Percentiles rank a stretch among this genome's conserved stretches.
Evolutionary conservation across 2,888 invertebrate species (phyloP).

Genomic region (Amiota mariae): DNA sequence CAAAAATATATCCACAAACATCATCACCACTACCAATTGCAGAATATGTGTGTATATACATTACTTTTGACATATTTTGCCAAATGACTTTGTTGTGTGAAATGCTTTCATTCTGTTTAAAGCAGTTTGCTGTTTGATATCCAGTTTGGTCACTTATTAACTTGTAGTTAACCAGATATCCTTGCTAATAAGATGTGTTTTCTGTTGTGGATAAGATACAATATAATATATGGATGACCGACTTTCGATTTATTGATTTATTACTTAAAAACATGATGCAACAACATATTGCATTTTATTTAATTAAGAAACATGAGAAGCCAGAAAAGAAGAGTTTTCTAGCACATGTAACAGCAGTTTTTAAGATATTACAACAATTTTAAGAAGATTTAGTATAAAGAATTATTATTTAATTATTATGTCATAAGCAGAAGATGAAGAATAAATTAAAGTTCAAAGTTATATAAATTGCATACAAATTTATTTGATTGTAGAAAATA

Average conservation of each 20-base stretch:
- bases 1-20: too few relatives aligned
- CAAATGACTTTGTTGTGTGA: constrained; percentile 9
- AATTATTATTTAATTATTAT: too few relatives aligned
- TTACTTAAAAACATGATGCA: constrained; percentile 4
- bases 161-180: constrained; percentile 48
- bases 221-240: constrained; percentile 31
- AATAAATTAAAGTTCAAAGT: too few relatives aligned
- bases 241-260: constrained; percentile 32
- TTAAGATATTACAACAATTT: neutral
- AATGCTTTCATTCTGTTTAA: constrained; percentile 53
- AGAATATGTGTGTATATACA: constrained; percentile 9
- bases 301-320: neutral
- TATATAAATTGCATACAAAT: too few relatives aligned
- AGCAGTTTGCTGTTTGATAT: constrained; percentile 7
- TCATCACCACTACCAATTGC: neutral
- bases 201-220: constrained; percentile 3
- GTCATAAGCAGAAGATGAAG: too few relatives aligned
- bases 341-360: constrained; percentile 1
- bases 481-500: too few relatives aligned
- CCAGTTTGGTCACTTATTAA: constrained; percentile 45
- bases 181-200: constrained; percentile 42
- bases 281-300: constrained; percentile 20
- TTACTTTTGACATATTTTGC: constrained; percentile 47
- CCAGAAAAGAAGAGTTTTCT: neutral
- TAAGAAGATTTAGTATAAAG: neutral